Percentiles rank a stretch among this genome's conserved stretches.
Conservation (phyloP, 2,113 vertebrate genomes). For the Nothocercus julius region DNA sequence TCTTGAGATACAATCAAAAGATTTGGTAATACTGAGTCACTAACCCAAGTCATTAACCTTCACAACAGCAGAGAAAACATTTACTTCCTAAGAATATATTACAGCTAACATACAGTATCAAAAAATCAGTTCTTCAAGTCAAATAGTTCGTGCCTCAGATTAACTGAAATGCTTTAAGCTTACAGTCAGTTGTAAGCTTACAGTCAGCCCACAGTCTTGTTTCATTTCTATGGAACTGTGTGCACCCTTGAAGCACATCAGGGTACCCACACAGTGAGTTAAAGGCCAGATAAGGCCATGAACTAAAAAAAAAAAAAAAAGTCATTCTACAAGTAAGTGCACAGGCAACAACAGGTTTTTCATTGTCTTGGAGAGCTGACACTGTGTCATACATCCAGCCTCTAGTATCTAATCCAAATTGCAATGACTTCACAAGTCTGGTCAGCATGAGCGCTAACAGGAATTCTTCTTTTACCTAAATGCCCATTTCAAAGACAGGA, state of each 20-base stretch:
- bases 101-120: not conserved
- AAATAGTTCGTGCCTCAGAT: not conserved
- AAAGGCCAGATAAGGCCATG: not conserved
- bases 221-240: not conserved
- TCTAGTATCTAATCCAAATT: not conserved
- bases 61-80: not conserved
- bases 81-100: not conserved
- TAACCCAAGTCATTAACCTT: not conserved
- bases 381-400: accelerated
- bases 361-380: not conserved
- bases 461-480: not conserved
- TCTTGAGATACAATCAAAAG: not conserved
- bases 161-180: not conserved
- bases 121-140: not conserved
- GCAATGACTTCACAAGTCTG: not conserved
- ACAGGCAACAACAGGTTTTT: not conserved
- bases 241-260: not conserved
- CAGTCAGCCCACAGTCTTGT: not conserved
- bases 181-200: not conserved
- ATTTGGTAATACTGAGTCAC: constrained; percentile 18
- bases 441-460: not conserved
- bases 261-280: not conserved
- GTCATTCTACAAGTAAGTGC: not conserved
- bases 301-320: too few relatives aligned
- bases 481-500: not conserved